A percentile compares a stretch with the other conserved stretches of the same genome.
phyloP scores from a whole-genome alignment of 2,888 invertebrate species.

The Xylocampa areola region DNA sequence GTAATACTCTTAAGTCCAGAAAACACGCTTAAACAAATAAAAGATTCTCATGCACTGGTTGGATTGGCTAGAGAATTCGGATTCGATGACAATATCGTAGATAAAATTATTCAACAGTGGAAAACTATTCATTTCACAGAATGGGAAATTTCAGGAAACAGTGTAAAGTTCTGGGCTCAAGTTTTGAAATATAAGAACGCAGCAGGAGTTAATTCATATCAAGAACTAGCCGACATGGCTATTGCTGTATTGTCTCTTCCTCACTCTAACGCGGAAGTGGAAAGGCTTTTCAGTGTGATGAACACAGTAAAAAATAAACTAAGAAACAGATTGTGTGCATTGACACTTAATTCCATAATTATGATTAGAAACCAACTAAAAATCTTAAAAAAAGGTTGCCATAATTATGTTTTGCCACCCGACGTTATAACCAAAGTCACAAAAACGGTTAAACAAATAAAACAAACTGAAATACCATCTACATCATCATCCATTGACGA shows the following conservation, averaged over 20 bases:
- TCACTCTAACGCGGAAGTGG: not conserved
- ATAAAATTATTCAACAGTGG: not conserved
- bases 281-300: not conserved
- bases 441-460: no score
- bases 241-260: not conserved
- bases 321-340: not conserved
- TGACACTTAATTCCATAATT: not conserved
- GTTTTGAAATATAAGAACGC: not conserved
- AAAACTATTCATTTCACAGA: not conserved
- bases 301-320: not conserved
- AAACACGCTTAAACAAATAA: conserved; percentile 3
- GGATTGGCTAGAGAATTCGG: not conserved
- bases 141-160: not conserved
- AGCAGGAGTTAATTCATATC: not conserved
- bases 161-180: not conserved
- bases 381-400: no score
- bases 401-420: no score
- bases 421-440: no score
- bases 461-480: no score
- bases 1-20: conserved; percentile 2
- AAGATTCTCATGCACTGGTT: not conserved
- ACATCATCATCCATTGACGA: no score
- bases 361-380: not conserved
- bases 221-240: not conserved
- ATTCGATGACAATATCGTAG: not conserved